phyloP scores from a whole-genome alignment of 2,888 invertebrate genomes.

The Apodemia zela region DNA sequence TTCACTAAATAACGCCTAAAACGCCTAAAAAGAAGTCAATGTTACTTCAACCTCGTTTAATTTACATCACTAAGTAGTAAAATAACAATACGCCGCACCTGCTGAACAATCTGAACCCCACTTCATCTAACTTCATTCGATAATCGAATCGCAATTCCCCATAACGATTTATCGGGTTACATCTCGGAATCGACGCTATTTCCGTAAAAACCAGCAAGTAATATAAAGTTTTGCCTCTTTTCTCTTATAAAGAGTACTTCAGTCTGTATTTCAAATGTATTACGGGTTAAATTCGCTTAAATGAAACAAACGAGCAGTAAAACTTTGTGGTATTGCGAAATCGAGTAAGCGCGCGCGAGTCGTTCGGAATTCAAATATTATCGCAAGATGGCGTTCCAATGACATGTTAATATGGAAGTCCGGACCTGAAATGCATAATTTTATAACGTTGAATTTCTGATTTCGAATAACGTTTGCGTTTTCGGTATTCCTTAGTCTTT shows the following conservation, averaged over 20 bases:
- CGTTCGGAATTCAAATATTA: slow-evolving; percentile 66
- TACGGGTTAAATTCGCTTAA: slow-evolving; percentile 39
- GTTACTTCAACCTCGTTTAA: background rate
- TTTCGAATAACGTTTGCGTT: slow-evolving; percentile 21
- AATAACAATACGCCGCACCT: slow-evolving; percentile 47
- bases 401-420: slow-evolving; percentile 73
- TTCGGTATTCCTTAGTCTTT: slow-evolving; percentile 13
- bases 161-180: slow-evolving; percentile 55
- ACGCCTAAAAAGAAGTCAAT: background rate
- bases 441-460: slow-evolving; percentile 45
- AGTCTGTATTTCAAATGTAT: slow-evolving; percentile 20
- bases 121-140: slow-evolving; percentile 50
- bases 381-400: slow-evolving; percentile 70
- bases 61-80: slow-evolving; percentile 26
- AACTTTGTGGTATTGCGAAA: slow-evolving; percentile 20
- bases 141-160: slow-evolving; percentile 62
- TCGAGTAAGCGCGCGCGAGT: slow-evolving; percentile 41
- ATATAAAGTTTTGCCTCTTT: slow-evolving; percentile 44
- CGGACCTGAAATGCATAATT: slow-evolving; percentile 72
- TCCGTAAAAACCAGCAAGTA: slow-evolving; percentile 56
- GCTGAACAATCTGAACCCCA: slow-evolving; percentile 35
- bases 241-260: slow-evolving; percentile 5
- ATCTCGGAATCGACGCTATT: slow-evolving; percentile 46
- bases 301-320: slow-evolving; percentile 20
- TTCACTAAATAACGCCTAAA: too few relatives aligned